Base-by-base conservation (phyloP, 1,140 invertebrate genomes). In the Probaryconus sp. region DNA sequence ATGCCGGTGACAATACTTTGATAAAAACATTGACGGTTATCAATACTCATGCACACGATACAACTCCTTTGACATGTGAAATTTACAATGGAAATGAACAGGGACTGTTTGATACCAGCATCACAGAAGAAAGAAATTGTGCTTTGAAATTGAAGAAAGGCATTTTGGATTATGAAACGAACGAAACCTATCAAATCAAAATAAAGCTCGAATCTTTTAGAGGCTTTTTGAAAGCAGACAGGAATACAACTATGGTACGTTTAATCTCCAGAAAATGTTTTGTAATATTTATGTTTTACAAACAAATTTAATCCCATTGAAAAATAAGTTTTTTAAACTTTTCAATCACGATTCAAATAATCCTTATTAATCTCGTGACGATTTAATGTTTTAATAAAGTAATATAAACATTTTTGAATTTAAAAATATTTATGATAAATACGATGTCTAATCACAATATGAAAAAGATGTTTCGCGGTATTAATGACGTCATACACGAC, bases 81-180 rank as follows among this genome's bases (percentile, higher is more conserved):
- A 92, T 95, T 28, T 89, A 90, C 14, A 89, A 85, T 16, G 94
- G 93, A 43, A 94, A 95, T 79, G 90, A 93, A 45, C 87, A 90
- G 71, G 89, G 89, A 10, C 83, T 92, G 20, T 97, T 97, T 78
- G 90, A 91, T 20, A 89, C 94, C 0, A 92, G 89, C 64, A 86
- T 94, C 13, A 94, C 92, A 6, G 91, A 93, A 60, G 93, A 96
- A 43, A 88, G 93, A 37, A 94, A 95, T 72, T 96, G 94, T 75
- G 93, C 93, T 7, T 83, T 96, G 2, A 90, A 91, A 75, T 81
- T 96, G 2, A 91, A 91, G 56, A 89, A 88, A 31, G 90, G 89
- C 13, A 87, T 89, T 0, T 81, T 96, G 24, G 95, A 96, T 82
- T 95, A 91, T 80, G 95, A 96, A 84, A 91, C 87, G 1, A 89